A percentile compares a stretch with the other conserved stretches of the same genome.
These are phyloP conservation scores for Grantiella picta DNA, from an alignment of 2,113 vertebrate genomes.

Conservation along the genomic window DNA sequence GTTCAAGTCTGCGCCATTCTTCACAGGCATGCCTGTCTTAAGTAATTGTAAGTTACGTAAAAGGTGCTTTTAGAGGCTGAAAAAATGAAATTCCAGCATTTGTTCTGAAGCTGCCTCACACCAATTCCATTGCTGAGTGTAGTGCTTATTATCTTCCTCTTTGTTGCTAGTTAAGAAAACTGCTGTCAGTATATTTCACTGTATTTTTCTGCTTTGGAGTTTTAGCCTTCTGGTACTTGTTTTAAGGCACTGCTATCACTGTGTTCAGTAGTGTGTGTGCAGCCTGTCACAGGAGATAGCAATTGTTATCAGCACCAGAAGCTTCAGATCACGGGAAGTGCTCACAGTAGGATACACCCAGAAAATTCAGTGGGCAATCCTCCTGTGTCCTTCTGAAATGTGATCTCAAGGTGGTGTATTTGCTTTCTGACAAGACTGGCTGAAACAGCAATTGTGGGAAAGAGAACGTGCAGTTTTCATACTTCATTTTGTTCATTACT, in stretches of 20 bases:
- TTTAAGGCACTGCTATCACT: not conserved
- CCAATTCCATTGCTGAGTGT: not conserved
- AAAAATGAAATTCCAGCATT: not conserved
- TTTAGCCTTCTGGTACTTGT: not conserved
- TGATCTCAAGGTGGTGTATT: not conserved
- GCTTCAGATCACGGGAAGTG: not conserved
- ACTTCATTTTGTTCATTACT: not conserved
- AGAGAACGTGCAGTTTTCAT: not conserved
- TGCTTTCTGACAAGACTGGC: not conserved
- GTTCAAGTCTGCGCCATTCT: not conserved
- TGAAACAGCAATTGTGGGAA: not conserved
- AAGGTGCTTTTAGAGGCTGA: not conserved
- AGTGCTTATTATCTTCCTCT: not conserved
- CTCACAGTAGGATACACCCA: not conserved
- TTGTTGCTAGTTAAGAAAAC: not conserved
- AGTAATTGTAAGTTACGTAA: not conserved
- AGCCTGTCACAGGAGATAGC: conserved; percentile 25
- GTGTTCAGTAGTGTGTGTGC: rapidly evolving
- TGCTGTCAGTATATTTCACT: not conserved
- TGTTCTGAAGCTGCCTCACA: not conserved
- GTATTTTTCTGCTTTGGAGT: not conserved
- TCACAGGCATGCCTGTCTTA: not conserved
- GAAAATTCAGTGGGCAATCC: not conserved
- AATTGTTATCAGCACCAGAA: conserved; percentile 22
- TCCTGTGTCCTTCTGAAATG: not conserved